Evolutionary conservation across 1,140 invertebrate genomes (phyloP), one percentile per base, ranked within the genome.

Genomic region (Camponotus floridanus): DNA sequence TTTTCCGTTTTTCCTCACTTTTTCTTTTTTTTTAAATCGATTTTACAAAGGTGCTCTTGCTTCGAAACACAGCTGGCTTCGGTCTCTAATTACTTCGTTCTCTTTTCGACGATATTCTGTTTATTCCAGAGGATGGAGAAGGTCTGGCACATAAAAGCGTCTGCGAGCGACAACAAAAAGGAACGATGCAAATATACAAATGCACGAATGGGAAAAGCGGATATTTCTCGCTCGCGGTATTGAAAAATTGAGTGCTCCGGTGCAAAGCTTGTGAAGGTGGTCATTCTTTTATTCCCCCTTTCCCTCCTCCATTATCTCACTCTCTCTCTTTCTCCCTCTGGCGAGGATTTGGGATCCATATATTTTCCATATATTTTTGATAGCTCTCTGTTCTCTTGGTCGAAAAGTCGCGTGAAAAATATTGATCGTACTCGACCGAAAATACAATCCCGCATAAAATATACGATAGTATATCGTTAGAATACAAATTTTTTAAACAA

Each of bases 221-320:
- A 88, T 89, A 88, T 88, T 88, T 81, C 39, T 71, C 80, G 39
- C 79, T 65, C 65, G 67, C 36, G 67, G n/a, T 88, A 88, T 85
- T 88, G 87, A 89, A 88, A 86, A 89, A 88, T 89, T 88, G 76
- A 81, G 57, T 87, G 85, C 88, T 89, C 57, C 67, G 11, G 26
- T 13, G 61, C 68, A 61, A 83, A 83, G 68, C 91, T 91, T 78
- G 88, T 57, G 48, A 68, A 86, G 86, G 61, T 42, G 39, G n/a
- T 74, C 55, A 74, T 83, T 57, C 68, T 74, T 61, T 83, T 62
- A n/a, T 57, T 62, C 18, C 39, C 68, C 39, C 26, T 0, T 26
- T 26, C 26, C 26, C 26, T 26, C 26, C 26, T 1, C 26, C 26
- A 26, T 26, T 26, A 26, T 26, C 26, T 26, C n/a, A n/a, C 26